phyloP scores from a whole-genome alignment of 2,888 invertebrate genomes.

The Oegoconia quadripuncta region DNA sequence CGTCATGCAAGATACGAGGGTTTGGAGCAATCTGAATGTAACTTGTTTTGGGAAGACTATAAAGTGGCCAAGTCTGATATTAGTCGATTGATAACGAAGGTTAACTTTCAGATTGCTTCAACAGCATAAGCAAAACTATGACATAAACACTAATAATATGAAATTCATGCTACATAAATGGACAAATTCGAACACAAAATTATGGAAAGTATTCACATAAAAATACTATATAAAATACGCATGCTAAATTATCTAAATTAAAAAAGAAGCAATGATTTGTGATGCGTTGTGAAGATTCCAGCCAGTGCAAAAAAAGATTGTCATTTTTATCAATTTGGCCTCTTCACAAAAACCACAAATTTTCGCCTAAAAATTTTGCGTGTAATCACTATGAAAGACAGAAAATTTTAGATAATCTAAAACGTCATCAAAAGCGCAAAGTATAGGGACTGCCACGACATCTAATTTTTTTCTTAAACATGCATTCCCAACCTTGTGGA shows the following conservation, averaged over 20 bases:
- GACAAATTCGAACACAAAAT: background rate
- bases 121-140: no score
- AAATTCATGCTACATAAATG: constrained; percentile 1
- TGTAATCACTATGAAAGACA: no score
- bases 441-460: constrained; percentile 37
- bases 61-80: no score
- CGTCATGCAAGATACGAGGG: constrained; percentile 17
- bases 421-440: constrained; percentile 33
- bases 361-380: no score
- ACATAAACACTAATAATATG: background rate
- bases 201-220: constrained; percentile 1
- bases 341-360: constrained; percentile 39
- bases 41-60: background rate
- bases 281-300: constrained; percentile 40
- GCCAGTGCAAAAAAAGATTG: constrained; percentile 31
- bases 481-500: constrained; percentile 52
- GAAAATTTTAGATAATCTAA: no score
- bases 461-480: constrained; percentile 17
- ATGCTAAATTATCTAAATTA: constrained; percentile 16
- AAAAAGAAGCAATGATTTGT: constrained; percentile 35
- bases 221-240: constrained; percentile 14
- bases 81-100: no score
- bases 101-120: no score
- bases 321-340: constrained; percentile 13
- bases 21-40: constrained; percentile 23